Evolutionary conservation across 1,140 invertebrate species (phyloP), one percentile per base, ranked within the genome.

Genomic region (Chlorops oryzae): DNA sequence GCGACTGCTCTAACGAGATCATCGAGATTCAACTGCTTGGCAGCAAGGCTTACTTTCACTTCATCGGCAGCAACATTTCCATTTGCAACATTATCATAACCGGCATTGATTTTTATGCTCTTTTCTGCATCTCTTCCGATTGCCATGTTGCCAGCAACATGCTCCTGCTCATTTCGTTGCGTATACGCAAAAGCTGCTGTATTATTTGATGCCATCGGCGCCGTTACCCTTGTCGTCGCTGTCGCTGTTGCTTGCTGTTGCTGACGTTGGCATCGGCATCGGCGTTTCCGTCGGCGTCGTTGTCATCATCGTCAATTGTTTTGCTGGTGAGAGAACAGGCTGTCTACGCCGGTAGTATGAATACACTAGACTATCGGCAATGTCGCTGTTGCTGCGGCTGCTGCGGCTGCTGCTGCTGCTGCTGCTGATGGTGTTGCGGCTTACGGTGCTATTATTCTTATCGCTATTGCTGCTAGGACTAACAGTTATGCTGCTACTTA

Each of bases 401-500:
- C 47, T 58, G 39, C 56, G 41, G 39, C 17, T 22, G 7, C 20
- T 50, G n/a, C 43, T 42, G 21, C 22, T 47, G 47, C 34, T 52
- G 44, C 24, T 28, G 35, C 13, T 38, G 6, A 28, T 25, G 4
- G 21, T 21, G 56, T 17, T 48, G 18, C 5, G 58, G 63, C 45
- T 62, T 57, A 56, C 25, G 24, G 3, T 45, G 38, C 21, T 38
- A 34, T 13, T 22, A 23, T n/a, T 13, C n/a, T 56, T 59, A 54
- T 61, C 65, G 53, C 52, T 63, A 60, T 51, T 58, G 55, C 62
- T 65, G 63, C 58, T 65, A 65, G 60, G 59, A 61, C 60, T 65
- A 65, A 58, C 62, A 58, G 61, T 63, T 27, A 51, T 61, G 52
- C 40, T 61, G 50, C 50, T 60, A 47, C 51, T 10, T 10, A 40